Conservation (phyloP, 2,888 invertebrate genomes). For the Brachyptera putata region DNA sequence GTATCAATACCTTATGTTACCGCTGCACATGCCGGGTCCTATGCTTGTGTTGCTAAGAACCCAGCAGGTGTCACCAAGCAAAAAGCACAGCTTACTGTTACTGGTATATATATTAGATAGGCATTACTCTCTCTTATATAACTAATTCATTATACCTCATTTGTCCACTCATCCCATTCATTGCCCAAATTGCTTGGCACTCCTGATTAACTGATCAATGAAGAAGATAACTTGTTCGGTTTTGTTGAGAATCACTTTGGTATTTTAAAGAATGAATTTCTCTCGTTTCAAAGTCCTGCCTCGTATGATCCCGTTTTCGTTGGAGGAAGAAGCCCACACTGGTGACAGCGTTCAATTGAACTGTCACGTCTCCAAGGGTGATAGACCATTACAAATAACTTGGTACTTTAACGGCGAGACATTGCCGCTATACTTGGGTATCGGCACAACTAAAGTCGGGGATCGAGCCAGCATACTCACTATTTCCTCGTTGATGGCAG, state of each 20-base stretch:
- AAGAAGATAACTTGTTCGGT: background rate
- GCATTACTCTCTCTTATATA: background rate
- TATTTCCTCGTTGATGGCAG: constrained; percentile 43
- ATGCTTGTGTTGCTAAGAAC: constrained; percentile 63
- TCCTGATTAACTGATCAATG: background rate
- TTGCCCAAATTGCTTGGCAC: background rate
- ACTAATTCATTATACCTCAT: background rate
- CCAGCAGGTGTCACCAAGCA: constrained; percentile 64
- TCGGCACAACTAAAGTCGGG: constrained; percentile 11
- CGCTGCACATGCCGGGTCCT: constrained; percentile 34
- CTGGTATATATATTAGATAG: constrained; percentile 52
- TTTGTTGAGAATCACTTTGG: background rate
- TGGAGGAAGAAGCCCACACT: constrained; percentile 42
- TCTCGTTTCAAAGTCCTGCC: constrained; percentile 35
- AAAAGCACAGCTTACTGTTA: constrained; percentile 66
- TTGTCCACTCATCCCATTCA: background rate
- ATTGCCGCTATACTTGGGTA: constrained; percentile 15
- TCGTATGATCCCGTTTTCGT: constrained; percentile 38
- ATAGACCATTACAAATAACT: constrained; percentile 37
- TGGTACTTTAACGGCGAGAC: constrained; percentile 38
- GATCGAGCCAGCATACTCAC: constrained; percentile 45
- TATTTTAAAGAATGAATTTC: no score
- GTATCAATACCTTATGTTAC: constrained; percentile 4
- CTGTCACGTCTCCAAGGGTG: constrained; percentile 41
- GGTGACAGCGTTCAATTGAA: constrained; percentile 40